phyloP scores from a whole-genome alignment of 2,113 vertebrate species.

The Pseudorhombus dupliciocellatus region DNA sequence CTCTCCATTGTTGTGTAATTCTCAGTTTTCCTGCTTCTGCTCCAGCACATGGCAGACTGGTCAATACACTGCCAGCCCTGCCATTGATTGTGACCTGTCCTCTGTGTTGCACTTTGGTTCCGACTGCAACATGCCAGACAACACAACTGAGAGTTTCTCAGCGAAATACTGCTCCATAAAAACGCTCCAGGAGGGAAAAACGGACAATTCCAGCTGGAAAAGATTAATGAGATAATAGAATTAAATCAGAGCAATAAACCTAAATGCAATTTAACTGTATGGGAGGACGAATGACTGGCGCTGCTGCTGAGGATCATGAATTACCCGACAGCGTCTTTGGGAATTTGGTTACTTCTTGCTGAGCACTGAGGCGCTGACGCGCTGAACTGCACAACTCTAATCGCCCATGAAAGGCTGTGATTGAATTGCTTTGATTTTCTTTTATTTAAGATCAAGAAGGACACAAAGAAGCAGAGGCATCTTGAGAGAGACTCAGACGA shows the following conservation, averaged over 20 bases:
- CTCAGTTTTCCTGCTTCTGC: neutral
- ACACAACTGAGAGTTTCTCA: constrained; percentile 28
- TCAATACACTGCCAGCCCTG: constrained; percentile 23
- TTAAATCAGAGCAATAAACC: neutral
- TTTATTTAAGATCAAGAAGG: neutral
- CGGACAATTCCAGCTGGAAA: neutral
- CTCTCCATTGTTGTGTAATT: neutral
- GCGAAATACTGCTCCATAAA: neutral
- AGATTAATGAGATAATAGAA: neutral
- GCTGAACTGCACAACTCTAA: neutral
- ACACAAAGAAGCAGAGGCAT: neutral
- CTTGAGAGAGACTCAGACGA: neutral
- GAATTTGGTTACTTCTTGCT: constrained; percentile 5
- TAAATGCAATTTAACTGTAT: neutral
- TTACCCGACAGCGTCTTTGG: neutral
- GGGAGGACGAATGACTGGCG: neutral
- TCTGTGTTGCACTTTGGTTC: constrained; percentile 34
- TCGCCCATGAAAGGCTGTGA: neutral
- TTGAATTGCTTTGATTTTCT: neutral
- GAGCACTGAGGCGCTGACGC: neutral
- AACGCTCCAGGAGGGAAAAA: neutral
- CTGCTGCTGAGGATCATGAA: neutral
- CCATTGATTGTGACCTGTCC: constrained; percentile 50
- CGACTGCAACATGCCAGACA: constrained; percentile 19
- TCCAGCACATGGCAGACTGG: neutral